Evolutionary conservation across 2,888 invertebrate species (phyloP).

Genomic region (Cantharis flavilabris): DNA sequence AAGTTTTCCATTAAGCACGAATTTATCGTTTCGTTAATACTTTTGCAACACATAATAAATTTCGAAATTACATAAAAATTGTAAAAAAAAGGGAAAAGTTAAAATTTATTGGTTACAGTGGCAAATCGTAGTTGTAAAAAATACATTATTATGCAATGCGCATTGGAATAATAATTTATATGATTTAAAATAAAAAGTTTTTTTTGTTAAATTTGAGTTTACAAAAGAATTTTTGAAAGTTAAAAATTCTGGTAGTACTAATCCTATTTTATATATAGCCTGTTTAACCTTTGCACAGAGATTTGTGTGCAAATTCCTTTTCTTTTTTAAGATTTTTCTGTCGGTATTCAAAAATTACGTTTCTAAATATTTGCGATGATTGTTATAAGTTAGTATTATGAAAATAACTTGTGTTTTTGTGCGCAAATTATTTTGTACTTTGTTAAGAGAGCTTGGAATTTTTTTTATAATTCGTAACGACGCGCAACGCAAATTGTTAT

Average conservation of each 20-base stretch:
- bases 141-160: background rate
- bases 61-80: background rate
- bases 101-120: background rate
- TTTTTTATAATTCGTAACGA: background rate
- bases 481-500: background rate
- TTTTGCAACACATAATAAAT: background rate
- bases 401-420: background rate
- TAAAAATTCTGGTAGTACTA: background rate
- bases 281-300: background rate
- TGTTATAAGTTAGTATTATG: background rate
- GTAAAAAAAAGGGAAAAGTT: background rate
- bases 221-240: background rate
- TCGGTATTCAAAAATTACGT: background rate
- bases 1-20: background rate
- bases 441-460: background rate
- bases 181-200: background rate
- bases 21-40: background rate
- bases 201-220: background rate
- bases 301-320: slow-evolving; percentile 2
- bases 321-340: background rate
- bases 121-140: background rate
- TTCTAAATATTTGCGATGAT: background rate
- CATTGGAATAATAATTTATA: background rate
- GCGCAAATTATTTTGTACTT: background rate
- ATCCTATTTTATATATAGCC: background rate